Evolutionary conservation across 2,113 vertebrate species (phyloP), one percentile per base, ranked within the genome.

Genomic region (Lepus europaeus): DNA sequence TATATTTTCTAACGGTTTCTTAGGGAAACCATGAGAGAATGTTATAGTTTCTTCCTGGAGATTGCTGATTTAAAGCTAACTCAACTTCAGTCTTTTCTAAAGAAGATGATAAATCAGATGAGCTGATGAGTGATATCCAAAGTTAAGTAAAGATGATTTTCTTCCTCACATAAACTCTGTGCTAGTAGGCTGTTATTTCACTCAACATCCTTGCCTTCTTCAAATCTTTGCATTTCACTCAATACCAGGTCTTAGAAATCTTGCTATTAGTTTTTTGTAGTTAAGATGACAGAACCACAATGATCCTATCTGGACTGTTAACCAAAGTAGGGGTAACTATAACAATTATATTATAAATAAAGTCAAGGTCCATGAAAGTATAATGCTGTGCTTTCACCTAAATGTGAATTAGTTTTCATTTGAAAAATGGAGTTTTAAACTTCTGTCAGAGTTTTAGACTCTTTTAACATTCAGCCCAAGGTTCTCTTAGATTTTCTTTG

Each of bases 61-160:
- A 78, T 81, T 82, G 33, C 73, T 77, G 7, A 83, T 39, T 87
- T 89, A 87, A 92, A 83, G n/a, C 56, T 69, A n/a, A 86, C 27
- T 68, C 36, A 91, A 31, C 29, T 69, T 72, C 25, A 73, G 0
- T 79, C 2, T 93, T 90, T 85, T 88, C 39, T 49, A 29, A 90
- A 64, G 61, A 78, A 66, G 56, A 31, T 70, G 23, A 63, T 77
- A 11, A 36, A 69, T 87, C 56, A 53, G 31, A 85, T 94, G 86
- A 73, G 14, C 64, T 92, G 45, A 45, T 68, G 9, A 56, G 82
- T 92, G 72, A 87, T 89, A 72, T 33, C 36, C 19, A 33, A 33
- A 33, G 33, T 33, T 33, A 33, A 33, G 33, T 33, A 90, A 59
- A 87, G 27, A n/a, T 90, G 64, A 39, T 39, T 39, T 39, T 39